Base-by-base conservation (phyloP, 2,113 vertebrate species). In the Coregonus clupeaformis region DNA sequence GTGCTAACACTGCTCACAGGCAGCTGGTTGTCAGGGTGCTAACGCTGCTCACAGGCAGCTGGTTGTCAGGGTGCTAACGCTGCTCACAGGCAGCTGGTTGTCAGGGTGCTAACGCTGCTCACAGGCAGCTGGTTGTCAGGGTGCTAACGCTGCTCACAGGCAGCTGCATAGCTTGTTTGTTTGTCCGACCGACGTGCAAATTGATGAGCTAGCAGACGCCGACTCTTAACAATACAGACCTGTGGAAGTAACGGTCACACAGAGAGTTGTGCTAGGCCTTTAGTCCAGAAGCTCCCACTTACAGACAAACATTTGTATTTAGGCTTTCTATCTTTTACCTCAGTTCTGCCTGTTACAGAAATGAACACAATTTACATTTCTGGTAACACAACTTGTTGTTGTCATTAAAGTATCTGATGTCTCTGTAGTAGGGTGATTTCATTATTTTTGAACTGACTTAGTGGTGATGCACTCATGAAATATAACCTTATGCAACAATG, bases 131-230 rank as follows among this genome's bases (percentile, higher is more conserved):
- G n/a, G n/a, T n/a, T n/a, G n/a, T n/a, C n/a, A n/a, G n/a, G n/a
- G n/a, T n/a, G n/a, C n/a, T n/a, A n/a, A n/a, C n/a, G n/a, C n/a
- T n/a, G n/a, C n/a, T n/a, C 49, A 71, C 55, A 36, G 36, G 77
- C 84, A 89, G 82, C 83, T 91, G 87, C 13, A 18, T 77, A 9
- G 6, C 52, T 57, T 77, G 81, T 83, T 81, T 78, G 64, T 70
- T 70, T 82, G 77, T 88, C 84, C 77, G 78, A 88, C 84, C 78
- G 77, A 88, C 75, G 65, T 86, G 89, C 78, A 42, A 22, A 68
- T 66, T 81, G 65, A 80, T 71, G 71, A 68, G n/a, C 16, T 5
- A 52, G 14, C 64, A 75, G 71, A 78, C 71, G 66, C 77, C 76
- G 74, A 82, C 75, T 73, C 67, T 69, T 73, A 73, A 74, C 66